Base-by-base conservation (phyloP, 2,888 invertebrate genomes). In the Cephus runcator region DNA sequence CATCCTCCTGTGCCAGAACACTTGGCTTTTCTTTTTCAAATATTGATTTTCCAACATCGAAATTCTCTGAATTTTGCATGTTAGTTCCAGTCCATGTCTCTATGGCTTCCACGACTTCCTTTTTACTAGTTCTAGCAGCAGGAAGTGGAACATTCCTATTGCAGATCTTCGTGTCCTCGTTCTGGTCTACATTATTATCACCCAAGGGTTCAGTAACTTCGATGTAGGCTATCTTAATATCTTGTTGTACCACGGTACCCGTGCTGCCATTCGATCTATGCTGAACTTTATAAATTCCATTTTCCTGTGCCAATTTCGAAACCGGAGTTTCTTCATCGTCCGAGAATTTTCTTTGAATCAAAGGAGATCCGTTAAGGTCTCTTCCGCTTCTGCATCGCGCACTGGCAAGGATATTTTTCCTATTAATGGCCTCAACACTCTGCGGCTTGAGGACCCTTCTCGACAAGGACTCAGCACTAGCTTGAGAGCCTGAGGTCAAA, bases 341-440 rank as follows among this genome's bases (percentile, higher is more conserved):
- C 15, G 88, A 85, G 90, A 95, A 94, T 88, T 95, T 95, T 82
- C 96, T 93, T 92, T 96, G 95, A 86, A 96, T 94, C 83, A 95
- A 93, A 73, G 96, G 94, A 73, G 95, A 95, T 75, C 95, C 95
- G 86, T 95, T 95, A 78, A 94, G 93, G 90, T 96, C 96, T 85
- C 95, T 94, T 11, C 97, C 97, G 90, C 96, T 97, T 87, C 97
- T 94, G 89, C 96, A 96, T 91, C 96, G 96, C 1, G 97, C 97
- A 75, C 97, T 97, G 34, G 97, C 96, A 76, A 97, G 92, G 83
- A 97, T 97, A 90, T 97, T 97, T 91, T 97, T 96, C 76, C 97
- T 94, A 90, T 97, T 97, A 82, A 96, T 95, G 1, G 96, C 96
- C 90, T 97, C 97, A 71, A 96, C 95, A 87, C 96, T 96, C 85